Conservation (phyloP, 2,113 vertebrate genomes). For the Cryptotis parvus region DNA sequence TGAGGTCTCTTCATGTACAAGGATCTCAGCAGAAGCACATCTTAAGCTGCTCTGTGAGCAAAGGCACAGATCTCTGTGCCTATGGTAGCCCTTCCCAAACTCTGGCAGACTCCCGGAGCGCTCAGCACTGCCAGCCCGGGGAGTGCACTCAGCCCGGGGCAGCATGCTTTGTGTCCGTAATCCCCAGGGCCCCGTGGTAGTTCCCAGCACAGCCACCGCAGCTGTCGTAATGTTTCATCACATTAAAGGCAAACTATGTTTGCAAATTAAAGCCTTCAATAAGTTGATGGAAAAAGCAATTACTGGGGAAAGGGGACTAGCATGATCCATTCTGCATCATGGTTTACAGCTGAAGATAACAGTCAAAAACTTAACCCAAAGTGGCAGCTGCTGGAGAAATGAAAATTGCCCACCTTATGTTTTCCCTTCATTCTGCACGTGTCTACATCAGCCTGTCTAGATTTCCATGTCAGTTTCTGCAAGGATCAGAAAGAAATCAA, state of each 20-base stretch:
- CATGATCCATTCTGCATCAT: conserved; percentile 79
- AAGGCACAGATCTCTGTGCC: neutral
- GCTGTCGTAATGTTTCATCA: conserved; percentile 79
- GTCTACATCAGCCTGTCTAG: conserved; percentile 97
- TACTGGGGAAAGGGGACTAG: conserved; percentile 74
- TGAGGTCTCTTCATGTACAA: conserved; percentile 8
- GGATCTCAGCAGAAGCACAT: conserved; percentile 41
- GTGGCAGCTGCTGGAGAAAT: conserved; percentile 85
- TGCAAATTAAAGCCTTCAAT: conserved; percentile 86
- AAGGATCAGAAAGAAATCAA: conserved; percentile 87
- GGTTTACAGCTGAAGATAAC: conserved; percentile 76
- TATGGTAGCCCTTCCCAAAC: conserved; percentile 13
- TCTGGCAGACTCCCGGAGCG: conserved; percentile 1
- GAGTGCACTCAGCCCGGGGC: neutral
- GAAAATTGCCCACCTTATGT: conserved; percentile 94
- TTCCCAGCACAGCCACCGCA: conserved; percentile 59
- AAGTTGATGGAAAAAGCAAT: conserved; percentile 86
- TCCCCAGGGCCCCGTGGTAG: conserved; percentile 36
- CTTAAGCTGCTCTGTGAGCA: conserved; percentile 60
- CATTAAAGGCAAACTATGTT: conserved; percentile 82
- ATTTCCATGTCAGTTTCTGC: conserved; percentile 99
- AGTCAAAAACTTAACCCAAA: conserved; percentile 83
- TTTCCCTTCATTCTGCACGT: conserved; percentile 99
- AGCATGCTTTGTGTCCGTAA: conserved; percentile 48
- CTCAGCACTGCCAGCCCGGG: neutral